Base-by-base conservation (phyloP, 2,797 vertebrate genomes). In the Danio kyathit region DNA sequence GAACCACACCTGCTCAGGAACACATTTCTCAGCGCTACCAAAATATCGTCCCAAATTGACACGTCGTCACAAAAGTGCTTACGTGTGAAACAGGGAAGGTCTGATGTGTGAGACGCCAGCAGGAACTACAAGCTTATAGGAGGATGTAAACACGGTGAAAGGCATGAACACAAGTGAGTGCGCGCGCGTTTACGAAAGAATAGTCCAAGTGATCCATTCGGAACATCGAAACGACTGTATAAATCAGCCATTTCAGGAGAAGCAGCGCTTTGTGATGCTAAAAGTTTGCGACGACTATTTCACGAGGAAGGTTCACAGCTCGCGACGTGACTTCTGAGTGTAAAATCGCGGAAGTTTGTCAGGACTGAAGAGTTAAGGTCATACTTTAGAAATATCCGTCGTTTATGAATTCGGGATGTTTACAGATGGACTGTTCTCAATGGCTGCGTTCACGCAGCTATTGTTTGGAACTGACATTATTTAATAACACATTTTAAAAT, bases 1-100 rank as follows among this genome's bases (percentile, higher is more conserved):
- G 3, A 21, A 44, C 43, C 43, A 57, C 51, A 48, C 43, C 52
- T 77, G 16, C 17, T 38, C 19, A 17, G 40, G 11, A 51, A 56
- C 29, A 16, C 0, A 38, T 56, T 44, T 46, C 6, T 29, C 6
- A 41, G 6, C 8, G 52, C 52, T 5, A 49, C 16, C 29, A 49
- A 17, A 17, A 43, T 12, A 19, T 57, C 16, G 4, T 38, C 61
- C 2, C 1, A 67, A 46, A 71, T n/a, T 63, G 76, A 79, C 76
- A 79, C 66, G 76, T 79, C 29, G 56, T 52, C 65, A 61, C 12
- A 61, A 13, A 17, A 49, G 14, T 51, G 38, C 52, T 40, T 64
- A 67, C 72, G 76, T 63, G 66, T 70, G 72, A 72, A 57, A 60
- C 17, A 72, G 76, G 76, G 67, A 29, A 71, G 66, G 76, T 69